phyloP scores from a whole-genome alignment of 2,888 invertebrate genomes.

The Pterobdella sp. region DNA sequence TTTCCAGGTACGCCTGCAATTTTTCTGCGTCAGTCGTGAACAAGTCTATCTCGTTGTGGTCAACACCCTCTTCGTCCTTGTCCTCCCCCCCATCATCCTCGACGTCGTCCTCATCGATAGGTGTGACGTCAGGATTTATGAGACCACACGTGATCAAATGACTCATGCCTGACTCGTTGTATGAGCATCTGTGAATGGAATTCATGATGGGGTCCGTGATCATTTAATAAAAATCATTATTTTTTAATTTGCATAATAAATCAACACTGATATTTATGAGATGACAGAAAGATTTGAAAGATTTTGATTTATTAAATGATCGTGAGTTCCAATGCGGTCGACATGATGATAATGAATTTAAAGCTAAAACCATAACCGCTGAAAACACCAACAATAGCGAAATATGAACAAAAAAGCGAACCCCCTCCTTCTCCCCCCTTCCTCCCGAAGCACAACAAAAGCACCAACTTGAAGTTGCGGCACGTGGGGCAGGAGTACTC shows the following conservation, averaged over 20 bases:
- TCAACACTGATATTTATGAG: neutral
- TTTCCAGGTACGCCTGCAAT: constrained; percentile 2
- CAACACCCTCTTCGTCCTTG: constrained; percentile 15
- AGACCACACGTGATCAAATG: constrained; percentile 52
- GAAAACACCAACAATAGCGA: too few species aligned
- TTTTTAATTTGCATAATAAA: too few species aligned
- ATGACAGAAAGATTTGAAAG: neutral
- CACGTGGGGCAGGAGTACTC: constrained; percentile 48
- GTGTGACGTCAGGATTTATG: constrained; percentile 45
- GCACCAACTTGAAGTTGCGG: constrained; percentile 38
- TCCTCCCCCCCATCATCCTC: constrained; percentile 17
- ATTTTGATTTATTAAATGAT: neutral
- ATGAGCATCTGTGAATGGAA: constrained; percentile 46
- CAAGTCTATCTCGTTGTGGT: neutral
- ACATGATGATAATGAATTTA: too few species aligned
- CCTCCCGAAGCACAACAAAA: too few species aligned
- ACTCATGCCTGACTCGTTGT: constrained; percentile 51
- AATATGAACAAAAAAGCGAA: too few species aligned
- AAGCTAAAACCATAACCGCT: too few species aligned
- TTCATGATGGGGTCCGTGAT: neutral
- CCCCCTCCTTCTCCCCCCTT: too few species aligned
- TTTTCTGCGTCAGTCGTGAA: constrained; percentile 1
- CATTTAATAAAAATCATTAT: neutral
- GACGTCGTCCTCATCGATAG: constrained; percentile 1
- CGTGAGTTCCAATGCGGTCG: neutral